These are phyloP conservation scores for Onychorhynchus coronatus DNA, from an alignment of 2,113 vertebrate genomes.

Conservation along the genomic window DNA sequence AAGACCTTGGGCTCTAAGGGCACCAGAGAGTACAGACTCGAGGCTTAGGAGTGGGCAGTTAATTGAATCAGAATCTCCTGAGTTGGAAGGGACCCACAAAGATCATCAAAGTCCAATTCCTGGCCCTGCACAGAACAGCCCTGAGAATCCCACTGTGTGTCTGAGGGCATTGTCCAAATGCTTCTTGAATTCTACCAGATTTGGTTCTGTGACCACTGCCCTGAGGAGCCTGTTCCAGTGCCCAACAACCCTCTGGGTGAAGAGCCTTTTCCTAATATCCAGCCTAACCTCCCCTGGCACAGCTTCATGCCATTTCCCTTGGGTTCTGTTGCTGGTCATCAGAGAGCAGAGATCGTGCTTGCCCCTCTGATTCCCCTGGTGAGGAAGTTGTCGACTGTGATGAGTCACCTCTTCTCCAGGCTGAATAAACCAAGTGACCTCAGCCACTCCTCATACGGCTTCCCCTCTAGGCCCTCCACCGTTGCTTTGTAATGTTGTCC, in stretches of 20 bases:
- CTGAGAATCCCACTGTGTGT: background rate
- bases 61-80: background rate
- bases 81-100: background rate
- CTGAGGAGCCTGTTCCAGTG: background rate
- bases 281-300: background rate
- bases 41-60: background rate
- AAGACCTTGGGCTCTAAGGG: background rate
- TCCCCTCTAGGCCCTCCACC: background rate
- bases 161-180: background rate
- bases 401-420: background rate
- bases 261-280: background rate
- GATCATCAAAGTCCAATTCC: background rate
- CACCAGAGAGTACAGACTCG: background rate
- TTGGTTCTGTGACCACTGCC: background rate
- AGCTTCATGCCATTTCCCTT: background rate
- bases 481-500: background rate
- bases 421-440: background rate
- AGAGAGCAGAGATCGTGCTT: background rate
- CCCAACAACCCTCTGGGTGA: background rate
- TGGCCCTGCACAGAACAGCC: background rate
- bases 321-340: background rate
- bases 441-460: background rate
- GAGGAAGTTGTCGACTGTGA: background rate
- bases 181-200: background rate
- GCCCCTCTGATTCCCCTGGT: background rate